Evolutionary conservation across 2,888 invertebrate species (phyloP).

Genomic region (Boloria euphrosyne): DNA sequence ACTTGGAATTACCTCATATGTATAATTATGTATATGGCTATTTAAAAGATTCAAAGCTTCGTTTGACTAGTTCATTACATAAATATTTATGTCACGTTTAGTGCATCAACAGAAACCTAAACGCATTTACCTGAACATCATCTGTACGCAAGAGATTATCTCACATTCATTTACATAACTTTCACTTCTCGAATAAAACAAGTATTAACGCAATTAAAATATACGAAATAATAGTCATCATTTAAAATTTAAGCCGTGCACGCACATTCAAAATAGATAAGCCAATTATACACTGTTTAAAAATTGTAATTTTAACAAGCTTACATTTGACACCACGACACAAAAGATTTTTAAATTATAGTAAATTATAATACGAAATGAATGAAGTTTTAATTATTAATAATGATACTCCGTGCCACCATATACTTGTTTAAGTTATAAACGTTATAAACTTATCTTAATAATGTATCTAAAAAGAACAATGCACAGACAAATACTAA

Average conservation of each 20-base stretch:
- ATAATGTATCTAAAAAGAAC: slow-evolving; percentile 45
- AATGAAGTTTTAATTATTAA: not conserved
- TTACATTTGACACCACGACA: not conserved
- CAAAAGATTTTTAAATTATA: no score
- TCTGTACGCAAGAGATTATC: slow-evolving; percentile 30
- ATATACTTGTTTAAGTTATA: slow-evolving; percentile 20
- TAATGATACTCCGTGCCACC: slow-evolving; percentile 6
- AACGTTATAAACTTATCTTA: slow-evolving; percentile 28
- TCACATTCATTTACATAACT: slow-evolving; percentile 33
- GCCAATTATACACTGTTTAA: not conserved
- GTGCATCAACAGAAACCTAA: slow-evolving; percentile 39
- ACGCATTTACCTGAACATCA: slow-evolving; percentile 31
- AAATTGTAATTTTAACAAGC: slow-evolving; percentile 2
- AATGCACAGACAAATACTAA: slow-evolving; percentile 44
- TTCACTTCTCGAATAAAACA: slow-evolving; percentile 37
- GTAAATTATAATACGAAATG: not conserved
- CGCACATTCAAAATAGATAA: not conserved
- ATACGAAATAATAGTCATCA: slow-evolving; percentile 4
- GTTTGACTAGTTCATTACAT: slow-evolving; percentile 26
- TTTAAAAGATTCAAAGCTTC: slow-evolving; percentile 8
- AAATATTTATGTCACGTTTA: slow-evolving; percentile 38
- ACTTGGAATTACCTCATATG: not conserved
- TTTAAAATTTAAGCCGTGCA: not conserved
- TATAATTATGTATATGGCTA: slow-evolving; percentile 1
- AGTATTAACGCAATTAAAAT: slow-evolving; percentile 30